These are phyloP conservation scores for Tympanuchus pallidicinctus DNA, from an alignment of 2,113 vertebrate species.

Conservation along the genomic window DNA sequence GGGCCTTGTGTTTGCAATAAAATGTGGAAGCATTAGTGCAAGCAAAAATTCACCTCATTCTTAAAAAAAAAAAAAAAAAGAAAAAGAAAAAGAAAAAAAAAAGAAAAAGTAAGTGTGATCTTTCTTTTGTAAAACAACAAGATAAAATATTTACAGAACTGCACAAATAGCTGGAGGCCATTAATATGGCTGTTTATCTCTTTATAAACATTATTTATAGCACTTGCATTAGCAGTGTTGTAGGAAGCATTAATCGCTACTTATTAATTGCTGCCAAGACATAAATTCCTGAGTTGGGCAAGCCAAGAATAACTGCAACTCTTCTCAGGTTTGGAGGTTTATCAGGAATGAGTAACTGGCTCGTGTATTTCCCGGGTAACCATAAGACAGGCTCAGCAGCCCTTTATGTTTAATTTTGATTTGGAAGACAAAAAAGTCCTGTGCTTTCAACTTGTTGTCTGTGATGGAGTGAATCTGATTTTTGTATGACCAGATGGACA, in stretches of 20 bases:
- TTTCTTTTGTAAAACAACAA: conserved; percentile 75
- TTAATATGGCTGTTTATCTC: conserved; percentile 71
- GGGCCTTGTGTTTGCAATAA: conserved; percentile 56
- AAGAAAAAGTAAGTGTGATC: conserved; percentile 12
- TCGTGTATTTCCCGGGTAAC: not conserved
- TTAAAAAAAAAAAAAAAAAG: not conserved
- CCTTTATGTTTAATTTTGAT: accelerated
- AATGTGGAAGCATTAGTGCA: conserved; percentile 45
- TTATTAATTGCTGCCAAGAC: conserved; percentile 71
- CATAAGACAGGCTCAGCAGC: not conserved
- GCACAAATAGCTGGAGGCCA: conserved; percentile 63
- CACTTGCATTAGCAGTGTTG: conserved; percentile 44
- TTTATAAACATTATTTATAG: conserved; percentile 75
- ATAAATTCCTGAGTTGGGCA: conserved; percentile 43
- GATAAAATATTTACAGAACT: conserved; percentile 76
- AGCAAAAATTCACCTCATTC: conserved; percentile 63
- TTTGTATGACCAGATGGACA: not conserved
- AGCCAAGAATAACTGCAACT: conserved; percentile 51
- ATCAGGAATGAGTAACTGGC: not conserved
- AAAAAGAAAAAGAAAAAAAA: conserved; percentile 6
- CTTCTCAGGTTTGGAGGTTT: not conserved
- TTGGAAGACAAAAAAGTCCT: not conserved
- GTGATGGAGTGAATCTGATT: not conserved
- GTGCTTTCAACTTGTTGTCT: not conserved
- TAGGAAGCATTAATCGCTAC: conserved; percentile 66